Evolutionary conservation across 2,888 invertebrate species (phyloP).

Genomic region (Litoditis marina): DNA sequence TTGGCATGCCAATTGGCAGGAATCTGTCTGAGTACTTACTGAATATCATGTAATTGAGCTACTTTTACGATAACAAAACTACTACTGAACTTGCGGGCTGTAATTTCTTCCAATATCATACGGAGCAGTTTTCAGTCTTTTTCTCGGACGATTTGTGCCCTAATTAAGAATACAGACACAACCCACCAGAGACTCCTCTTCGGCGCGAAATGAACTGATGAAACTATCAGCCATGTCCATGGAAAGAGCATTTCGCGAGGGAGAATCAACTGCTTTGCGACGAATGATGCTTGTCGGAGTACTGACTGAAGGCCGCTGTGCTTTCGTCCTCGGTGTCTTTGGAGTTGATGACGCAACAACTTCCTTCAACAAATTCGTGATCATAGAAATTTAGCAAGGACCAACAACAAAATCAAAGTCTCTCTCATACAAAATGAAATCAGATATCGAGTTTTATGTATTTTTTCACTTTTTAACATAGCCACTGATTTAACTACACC

Average conservation of each 20-base stretch:
- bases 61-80: background rate
- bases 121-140: background rate
- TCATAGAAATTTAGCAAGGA: no score
- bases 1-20: no score
- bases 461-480: no score
- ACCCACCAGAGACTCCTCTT: conserved; percentile 13
- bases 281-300: background rate
- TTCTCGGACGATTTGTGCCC: no score
- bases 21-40: background rate
- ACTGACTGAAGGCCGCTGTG: no score
- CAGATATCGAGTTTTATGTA: no score
- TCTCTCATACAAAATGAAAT: no score
- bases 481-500: no score
- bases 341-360: background rate
- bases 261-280: background rate
- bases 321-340: background rate
- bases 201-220: conserved; percentile 23
- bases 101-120: background rate
- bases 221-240: conserved; percentile 26
- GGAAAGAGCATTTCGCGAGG: background rate
- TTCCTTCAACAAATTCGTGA: background rate
- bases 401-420: no score
- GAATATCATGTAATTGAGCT: background rate
- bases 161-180: conserved; percentile 10
- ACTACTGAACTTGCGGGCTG: no score